phyloP scores from a whole-genome alignment of 2,888 invertebrate genomes.

The Drosophila kanekoi region DNA sequence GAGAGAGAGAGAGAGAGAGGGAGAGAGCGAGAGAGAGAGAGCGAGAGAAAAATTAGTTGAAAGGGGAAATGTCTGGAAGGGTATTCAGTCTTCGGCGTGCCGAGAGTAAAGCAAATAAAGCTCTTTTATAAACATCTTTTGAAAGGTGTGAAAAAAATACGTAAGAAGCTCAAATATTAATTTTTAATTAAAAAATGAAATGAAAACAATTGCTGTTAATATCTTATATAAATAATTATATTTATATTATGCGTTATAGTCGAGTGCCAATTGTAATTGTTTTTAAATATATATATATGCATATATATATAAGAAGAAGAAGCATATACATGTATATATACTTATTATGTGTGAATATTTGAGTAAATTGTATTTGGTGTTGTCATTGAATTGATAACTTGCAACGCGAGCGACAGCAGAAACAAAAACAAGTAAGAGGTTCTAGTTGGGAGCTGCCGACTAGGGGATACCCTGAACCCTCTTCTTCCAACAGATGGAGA shows the following conservation, averaged over 20 bases:
- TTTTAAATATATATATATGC: slow-evolving; percentile 21
- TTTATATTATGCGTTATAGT: slow-evolving; percentile 28
- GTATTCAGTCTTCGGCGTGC: too few relatives aligned
- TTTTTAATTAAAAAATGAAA: slow-evolving; percentile 1
- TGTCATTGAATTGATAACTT: slow-evolving; percentile 61
- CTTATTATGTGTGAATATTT: slow-evolving; percentile 2
- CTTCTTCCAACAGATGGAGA: too few relatives aligned
- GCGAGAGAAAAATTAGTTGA: too few relatives aligned
- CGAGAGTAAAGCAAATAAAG: too few relatives aligned
- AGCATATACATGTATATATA: too few relatives aligned
- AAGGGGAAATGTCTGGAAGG: too few relatives aligned
- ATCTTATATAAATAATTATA: slow-evolving; percentile 11
- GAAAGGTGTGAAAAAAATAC: slow-evolving; percentile 6
- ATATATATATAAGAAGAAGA: too few relatives aligned
- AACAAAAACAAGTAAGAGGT: not conserved
- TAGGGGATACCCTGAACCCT: too few relatives aligned
- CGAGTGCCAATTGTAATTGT: slow-evolving; percentile 41
- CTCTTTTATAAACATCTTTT: too few relatives aligned
- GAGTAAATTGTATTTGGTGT: slow-evolving; percentile 40
- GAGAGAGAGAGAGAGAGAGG: too few relatives aligned
- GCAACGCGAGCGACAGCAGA: not conserved
- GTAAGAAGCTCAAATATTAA: not conserved
- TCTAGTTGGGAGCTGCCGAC: too few relatives aligned
- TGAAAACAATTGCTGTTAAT: slow-evolving; percentile 18
- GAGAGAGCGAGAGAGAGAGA: too few relatives aligned